Percentiles rank a stretch among this genome's conserved stretches.
Conservation (phyloP, 2,113 vertebrate genomes). For the Callionymus lyra region DNA sequence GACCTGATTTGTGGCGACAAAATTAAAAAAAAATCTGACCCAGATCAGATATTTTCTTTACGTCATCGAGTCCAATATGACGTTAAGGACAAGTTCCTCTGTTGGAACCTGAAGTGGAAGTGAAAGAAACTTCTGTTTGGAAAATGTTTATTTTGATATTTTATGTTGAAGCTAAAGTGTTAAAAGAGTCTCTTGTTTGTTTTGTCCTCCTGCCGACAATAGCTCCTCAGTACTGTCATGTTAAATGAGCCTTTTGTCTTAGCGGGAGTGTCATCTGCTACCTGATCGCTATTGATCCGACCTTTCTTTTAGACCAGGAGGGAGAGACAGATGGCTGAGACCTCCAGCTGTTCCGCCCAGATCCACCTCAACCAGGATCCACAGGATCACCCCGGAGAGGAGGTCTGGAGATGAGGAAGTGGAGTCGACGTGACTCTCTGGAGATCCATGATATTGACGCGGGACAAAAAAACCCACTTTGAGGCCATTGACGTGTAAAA, state of each 20-base stretch:
- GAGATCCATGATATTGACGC: slow-evolving; percentile 41
- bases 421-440: slow-evolving; percentile 23
- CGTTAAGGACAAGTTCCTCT: too few relatives aligned
- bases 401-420: slow-evolving; percentile 2
- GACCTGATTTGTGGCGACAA: too few relatives aligned
- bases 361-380: slow-evolving; percentile 4
- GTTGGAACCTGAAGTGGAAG: too few relatives aligned
- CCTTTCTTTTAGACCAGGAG: slow-evolving; percentile 16
- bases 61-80: too few relatives aligned
- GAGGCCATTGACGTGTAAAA: slow-evolving; percentile 66
- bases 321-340: slow-evolving; percentile 49
- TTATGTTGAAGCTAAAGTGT: too few relatives aligned
- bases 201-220: slow-evolving; percentile 11
- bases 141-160: too few relatives aligned
- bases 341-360: slow-evolving; percentile 32
- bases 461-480: slow-evolving; percentile 36
- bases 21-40: too few relatives aligned
- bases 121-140: too few relatives aligned
- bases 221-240: slow-evolving; percentile 18
- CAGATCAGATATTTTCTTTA: too few relatives aligned
- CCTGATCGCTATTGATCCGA: slow-evolving; percentile 51
- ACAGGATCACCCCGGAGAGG: slow-evolving; percentile 2
- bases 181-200: slow-evolving; percentile 3
- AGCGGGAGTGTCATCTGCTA: slow-evolving; percentile 41
- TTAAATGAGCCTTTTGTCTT: slow-evolving; percentile 36